Evolutionary conservation across 2,797 vertebrate genomes (phyloP), one percentile per base, ranked within the genome.

Genomic region (Perdix hodgsoniae): DNA sequence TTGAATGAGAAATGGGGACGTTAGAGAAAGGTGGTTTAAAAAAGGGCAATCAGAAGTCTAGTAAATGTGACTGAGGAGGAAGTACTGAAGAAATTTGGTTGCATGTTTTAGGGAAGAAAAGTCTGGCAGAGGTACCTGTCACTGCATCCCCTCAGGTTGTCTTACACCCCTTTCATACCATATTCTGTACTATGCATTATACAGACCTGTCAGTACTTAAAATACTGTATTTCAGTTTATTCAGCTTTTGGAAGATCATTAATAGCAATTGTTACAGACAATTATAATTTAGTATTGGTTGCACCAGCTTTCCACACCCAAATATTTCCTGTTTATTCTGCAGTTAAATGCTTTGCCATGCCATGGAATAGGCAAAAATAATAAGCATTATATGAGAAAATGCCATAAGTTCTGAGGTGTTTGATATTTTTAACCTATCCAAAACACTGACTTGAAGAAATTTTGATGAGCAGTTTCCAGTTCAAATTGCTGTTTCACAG

Each of bases 301-400:
- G 27, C 49, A 35, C 49, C 44, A 83, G 33, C 80, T 92, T 80
- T 82, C 50, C n/a, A 14, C 26, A 14, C 85, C 15, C 65, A 69
- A 72, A 57, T 72, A 91, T 50, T 92, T 91, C 27, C 66, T 80
- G 7, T 63, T 92, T 27, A 8, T 83, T 92, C 70, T 90, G n/a
- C 59, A 44, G n/a, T 91, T 83, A 90, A 87, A 61, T 75, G 31
- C 18, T 73, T 90, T n/a, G 6, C 44, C 39, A 1, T 80, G 49
- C 80, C n/a, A 63, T 1, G 1, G 63, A 72, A 69, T 69, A 50
- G 39, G 33, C 59, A 1, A 0, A 59, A 84, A 71, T 85, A 86
- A 83, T 5, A 11, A 81, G 11, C 18, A 52, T 72, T 83, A 81
- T 72, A 85, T 69, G 49, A 88, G 37, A 72, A 91, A 93, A 87